Conservation (phyloP, 2,113 vertebrate genomes). For the Scytalopus superciliaris region DNA sequence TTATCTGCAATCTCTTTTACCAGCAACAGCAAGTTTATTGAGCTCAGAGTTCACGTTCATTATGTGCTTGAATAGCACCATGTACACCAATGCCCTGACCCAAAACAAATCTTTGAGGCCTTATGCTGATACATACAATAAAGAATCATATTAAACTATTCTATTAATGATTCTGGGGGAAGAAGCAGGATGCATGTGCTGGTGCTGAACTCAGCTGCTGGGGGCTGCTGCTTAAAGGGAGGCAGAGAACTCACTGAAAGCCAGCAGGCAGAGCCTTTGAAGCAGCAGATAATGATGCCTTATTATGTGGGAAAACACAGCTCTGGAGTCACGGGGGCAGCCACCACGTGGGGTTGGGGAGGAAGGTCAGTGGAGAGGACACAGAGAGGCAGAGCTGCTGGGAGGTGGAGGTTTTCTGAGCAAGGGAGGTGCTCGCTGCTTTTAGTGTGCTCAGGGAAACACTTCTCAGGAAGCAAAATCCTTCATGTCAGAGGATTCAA, state of each 20-base stretch:
- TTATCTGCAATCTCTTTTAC: background rate
- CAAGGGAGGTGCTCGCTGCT: background rate
- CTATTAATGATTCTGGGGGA: background rate
- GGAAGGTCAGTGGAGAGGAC: background rate
- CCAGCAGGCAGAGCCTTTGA: background rate
- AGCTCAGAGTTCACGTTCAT: background rate
- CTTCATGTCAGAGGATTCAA: background rate
- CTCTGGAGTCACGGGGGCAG: background rate
- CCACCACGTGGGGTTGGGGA: accelerated
- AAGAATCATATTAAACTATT: background rate
- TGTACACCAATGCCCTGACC: background rate
- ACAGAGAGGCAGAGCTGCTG: background rate
- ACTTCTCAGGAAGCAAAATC: background rate
- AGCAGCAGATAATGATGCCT: background rate
- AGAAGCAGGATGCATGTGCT: background rate
- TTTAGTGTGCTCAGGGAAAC: background rate
- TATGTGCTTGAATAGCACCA: background rate
- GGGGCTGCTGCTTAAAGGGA: background rate
- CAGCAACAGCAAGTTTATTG: background rate
- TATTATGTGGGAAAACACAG: background rate
- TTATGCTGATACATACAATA: background rate
- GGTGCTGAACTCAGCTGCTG: background rate
- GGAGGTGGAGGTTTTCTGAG: background rate
- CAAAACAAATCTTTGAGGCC: background rate
- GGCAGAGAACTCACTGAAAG: background rate